phyloP scores from a whole-genome alignment of 2,888 invertebrate genomes.

The Caenorhabditis imperialis region DNA sequence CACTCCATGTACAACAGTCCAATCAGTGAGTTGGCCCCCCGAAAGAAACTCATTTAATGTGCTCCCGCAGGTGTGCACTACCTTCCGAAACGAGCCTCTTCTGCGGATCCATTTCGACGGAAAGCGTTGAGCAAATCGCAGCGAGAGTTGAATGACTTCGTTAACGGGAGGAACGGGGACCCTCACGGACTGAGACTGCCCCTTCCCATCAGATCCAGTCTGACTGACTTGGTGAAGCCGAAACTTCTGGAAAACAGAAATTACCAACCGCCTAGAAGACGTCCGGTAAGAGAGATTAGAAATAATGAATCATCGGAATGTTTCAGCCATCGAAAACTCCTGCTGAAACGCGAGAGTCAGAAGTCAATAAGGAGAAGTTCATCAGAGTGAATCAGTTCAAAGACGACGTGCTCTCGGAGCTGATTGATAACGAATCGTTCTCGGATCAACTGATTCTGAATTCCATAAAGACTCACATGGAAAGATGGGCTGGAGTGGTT shows the following conservation, averaged over 20 bases:
- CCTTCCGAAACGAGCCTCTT: conserved; percentile 56
- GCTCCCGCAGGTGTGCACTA: conserved; percentile 57
- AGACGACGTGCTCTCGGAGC: conserved; percentile 47
- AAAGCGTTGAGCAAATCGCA: conserved; percentile 54
- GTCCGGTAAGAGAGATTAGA: conserved; percentile 10
- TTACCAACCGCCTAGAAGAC: conserved; percentile 59
- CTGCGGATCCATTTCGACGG: conserved; percentile 56
- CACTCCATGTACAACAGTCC: conserved; percentile 68
- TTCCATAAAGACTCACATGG: conserved; percentile 46
- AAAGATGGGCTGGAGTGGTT: conserved; percentile 38
- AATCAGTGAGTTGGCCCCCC: conserved; percentile 62
- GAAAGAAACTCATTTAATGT: background rate
- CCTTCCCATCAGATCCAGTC: conserved; percentile 50
- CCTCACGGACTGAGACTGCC: conserved; percentile 32
- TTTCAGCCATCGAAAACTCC: conserved; percentile 23
- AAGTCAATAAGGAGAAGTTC: background rate
- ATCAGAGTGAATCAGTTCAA: conserved; percentile 44
- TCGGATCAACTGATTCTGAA: conserved; percentile 51
- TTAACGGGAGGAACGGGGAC: conserved; percentile 36
- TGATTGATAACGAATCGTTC: conserved; percentile 45
- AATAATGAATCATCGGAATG: too few species aligned
- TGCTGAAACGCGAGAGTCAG: background rate
- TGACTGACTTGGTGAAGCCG: conserved; percentile 57
- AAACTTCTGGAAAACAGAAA: conserved; percentile 56
- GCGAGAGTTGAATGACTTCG: conserved; percentile 59